These are phyloP conservation scores for Psettodes erumei DNA, from an alignment of 2,113 vertebrate species.

Conservation along the genomic window DNA sequence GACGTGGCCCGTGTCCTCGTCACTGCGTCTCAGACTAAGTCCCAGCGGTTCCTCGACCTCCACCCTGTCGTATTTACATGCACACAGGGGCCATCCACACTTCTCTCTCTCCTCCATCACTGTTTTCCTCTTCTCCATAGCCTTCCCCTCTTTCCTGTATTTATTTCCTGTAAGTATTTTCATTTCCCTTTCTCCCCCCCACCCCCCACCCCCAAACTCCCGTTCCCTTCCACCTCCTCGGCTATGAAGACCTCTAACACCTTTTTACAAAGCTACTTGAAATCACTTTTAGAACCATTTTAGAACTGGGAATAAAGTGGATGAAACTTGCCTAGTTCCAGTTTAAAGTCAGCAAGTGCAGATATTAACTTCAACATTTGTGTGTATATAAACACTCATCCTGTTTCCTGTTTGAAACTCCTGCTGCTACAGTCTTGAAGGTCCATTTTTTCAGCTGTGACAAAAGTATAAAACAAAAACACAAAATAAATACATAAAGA, in stretches of 20 bases:
- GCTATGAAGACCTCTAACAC: conserved; percentile 1
- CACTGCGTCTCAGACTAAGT: conserved; percentile 9
- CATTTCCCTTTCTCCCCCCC: not conserved
- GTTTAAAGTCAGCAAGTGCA: not conserved
- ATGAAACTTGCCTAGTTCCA: not conserved
- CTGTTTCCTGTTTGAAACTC: too few relatives aligned
- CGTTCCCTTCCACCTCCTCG: not conserved
- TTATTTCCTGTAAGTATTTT: conserved; percentile 3
- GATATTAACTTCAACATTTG: not conserved
- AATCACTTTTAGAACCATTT: not conserved
- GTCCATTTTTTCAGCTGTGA: not conserved
- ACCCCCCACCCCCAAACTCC: not conserved
- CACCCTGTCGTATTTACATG: conserved; percentile 55
- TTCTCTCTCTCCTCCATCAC: conserved; percentile 23
- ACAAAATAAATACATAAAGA: not conserved
- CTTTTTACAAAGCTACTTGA: not conserved
- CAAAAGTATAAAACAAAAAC: not conserved
- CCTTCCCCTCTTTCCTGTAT: not conserved
- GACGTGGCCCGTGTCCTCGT: conserved; percentile 42
- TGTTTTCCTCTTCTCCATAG: not conserved
- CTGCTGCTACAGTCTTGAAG: not conserved
- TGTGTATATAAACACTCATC: not conserved
- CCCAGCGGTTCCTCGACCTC: conserved; percentile 7
- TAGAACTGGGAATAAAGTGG: not conserved
- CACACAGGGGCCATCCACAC: conserved; percentile 50